Evolutionary conservation across 2,113 vertebrate genomes (phyloP).

Genomic region (Melanotaenia duboulayi): DNA sequence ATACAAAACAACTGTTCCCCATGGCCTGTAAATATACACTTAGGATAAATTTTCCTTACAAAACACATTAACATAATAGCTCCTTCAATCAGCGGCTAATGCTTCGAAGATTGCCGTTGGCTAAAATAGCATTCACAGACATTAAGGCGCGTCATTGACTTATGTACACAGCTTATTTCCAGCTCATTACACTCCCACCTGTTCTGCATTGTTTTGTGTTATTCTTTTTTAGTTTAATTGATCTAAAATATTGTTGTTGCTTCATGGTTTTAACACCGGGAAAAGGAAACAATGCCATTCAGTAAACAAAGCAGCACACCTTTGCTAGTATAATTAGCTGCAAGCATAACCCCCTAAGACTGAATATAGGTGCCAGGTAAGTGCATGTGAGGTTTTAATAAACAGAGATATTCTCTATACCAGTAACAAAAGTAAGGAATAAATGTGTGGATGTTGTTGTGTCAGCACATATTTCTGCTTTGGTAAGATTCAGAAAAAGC

Average conservation of each 20-base stretch:
- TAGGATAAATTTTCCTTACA: constrained; percentile 25
- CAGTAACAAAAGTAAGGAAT: no score
- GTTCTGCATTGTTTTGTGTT: neutral
- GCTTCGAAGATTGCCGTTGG: constrained; percentile 5
- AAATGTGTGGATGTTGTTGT: neutral
- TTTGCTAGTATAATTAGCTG: no score
- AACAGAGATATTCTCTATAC: no score
- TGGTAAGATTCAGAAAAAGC: neutral
- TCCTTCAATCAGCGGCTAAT: constrained; percentile 37
- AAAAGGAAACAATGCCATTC: neutral
- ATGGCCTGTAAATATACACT: constrained; percentile 16
- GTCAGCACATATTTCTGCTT: constrained; percentile 1
- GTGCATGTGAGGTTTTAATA: neutral
- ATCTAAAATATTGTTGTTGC: constrained; percentile 12
- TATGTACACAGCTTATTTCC: neutral
- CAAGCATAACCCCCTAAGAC: constrained; percentile 2
- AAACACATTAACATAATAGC: constrained; percentile 44
- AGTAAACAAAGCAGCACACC: no score
- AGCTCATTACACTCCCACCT: constrained; percentile 12
- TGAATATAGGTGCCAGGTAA: constrained; percentile 5
- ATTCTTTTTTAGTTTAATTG: neutral
- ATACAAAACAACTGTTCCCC: constrained; percentile 35
- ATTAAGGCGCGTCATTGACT: constrained; percentile 21
- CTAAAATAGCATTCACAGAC: neutral
- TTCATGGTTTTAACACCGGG: neutral